These are phyloP conservation scores for Mimachlamys varia DNA, from an alignment of 2,888 invertebrate species.

Conservation along the genomic window DNA sequence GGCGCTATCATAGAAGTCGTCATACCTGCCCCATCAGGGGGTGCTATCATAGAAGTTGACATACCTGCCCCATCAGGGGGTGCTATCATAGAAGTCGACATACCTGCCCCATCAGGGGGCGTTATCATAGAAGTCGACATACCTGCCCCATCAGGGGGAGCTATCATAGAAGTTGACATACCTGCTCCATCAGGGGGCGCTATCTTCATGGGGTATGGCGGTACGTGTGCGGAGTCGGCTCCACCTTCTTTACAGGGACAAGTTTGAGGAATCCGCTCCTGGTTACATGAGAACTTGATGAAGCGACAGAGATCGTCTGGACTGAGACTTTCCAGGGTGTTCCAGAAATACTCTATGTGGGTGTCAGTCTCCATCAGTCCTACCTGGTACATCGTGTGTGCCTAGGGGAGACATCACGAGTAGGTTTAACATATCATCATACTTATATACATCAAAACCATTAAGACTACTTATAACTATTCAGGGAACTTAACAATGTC, in stretches of 20 bases:
- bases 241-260: conserved; percentile 79
- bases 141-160: not conserved
- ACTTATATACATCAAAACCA: no score
- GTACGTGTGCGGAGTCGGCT: conserved; percentile 78
- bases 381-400: conserved; percentile 81
- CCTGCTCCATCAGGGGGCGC: conserved; percentile 80
- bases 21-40: no score
- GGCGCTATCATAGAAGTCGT: no score
- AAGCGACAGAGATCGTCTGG: conserved; percentile 79
- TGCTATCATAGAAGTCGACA: no score
- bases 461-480: no score
- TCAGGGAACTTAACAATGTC: no score
- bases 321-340: conserved; percentile 75
- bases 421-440: no score
- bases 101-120: no score
- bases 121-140: no score
- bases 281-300: conserved; percentile 81
- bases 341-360: conserved; percentile 80
- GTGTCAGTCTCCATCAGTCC: conserved; percentile 79
- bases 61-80: no score
- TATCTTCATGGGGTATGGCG: conserved; percentile 81
- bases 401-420: conserved; percentile 60
- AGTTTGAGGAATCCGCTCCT: conserved; percentile 79
- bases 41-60: no score
- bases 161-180: conserved; percentile 47